Evolutionary conservation across 1,140 invertebrate species (phyloP), one percentile per base, ranked within the genome.

Genomic region (Bombus cullumanus): DNA sequence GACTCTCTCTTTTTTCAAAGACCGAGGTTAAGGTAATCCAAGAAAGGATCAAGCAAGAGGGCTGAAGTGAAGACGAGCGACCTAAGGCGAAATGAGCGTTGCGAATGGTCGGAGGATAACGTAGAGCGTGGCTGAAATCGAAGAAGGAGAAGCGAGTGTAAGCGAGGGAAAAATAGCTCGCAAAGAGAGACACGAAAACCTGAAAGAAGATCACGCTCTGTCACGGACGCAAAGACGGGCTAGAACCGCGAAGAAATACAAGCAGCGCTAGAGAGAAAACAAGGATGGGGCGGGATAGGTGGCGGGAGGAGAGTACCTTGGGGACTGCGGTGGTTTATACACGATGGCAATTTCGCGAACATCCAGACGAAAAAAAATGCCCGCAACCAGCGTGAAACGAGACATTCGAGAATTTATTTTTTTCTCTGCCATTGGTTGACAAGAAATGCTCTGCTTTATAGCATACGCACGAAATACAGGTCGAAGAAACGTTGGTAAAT

Each of bases 271-370:
- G 76, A 72, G 62, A 5, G n/a, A 25, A 43, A 86, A 72, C 39
- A 39, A 43, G 43, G 4, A 68, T 57, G 72, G 53, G 73, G 15
- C 2, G 10, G 22, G 34, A n/a, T 22, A 34, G 10, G 13, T 18
- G 25, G 43, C 31, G 8, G 31, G 66, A 37, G 59, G 34, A 15
- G 59, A 76, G 31, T 57, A 89, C 88, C 64, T 89, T 41, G 13
- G 84, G 84, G 84, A 89, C 59, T 28, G 2, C 6, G 25, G 47
- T 73, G 81, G 74, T 85, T 90, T 66, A 75, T 76, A 73, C 59
- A 76, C 59, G 64, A 79, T 85, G 82, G 71, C 75, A 83, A 85
- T 89, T 90, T 89, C 69, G 18, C 57, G 81, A 81, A 85, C 81
- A 85, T 59, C n/a, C 41, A 57, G 31, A 79, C 18, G 80, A 68